Evolutionary conservation across 2,888 invertebrate species (phyloP).

Genomic region (Sinhomidia bicolor): DNA sequence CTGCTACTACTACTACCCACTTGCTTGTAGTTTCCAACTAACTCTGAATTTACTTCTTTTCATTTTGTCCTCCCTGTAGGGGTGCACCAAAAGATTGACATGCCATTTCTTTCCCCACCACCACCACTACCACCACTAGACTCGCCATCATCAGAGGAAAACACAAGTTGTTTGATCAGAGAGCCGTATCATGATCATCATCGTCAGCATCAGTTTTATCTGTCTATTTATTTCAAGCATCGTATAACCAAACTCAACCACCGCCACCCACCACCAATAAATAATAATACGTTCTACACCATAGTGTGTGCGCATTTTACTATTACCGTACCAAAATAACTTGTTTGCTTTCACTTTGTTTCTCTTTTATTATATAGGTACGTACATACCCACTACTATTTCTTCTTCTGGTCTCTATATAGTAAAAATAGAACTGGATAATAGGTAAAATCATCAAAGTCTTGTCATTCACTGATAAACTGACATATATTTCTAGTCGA

Average conservation of each 20-base stretch:
- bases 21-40: background rate
- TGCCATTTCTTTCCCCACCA: slow-evolving; percentile 26
- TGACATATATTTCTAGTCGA: background rate
- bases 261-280: no score
- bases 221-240: background rate
- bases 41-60: background rate
- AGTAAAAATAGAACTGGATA: background rate
- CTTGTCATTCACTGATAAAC: slow-evolving; percentile 17
- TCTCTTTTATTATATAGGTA: background rate
- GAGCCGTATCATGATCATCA: slow-evolving; percentile 15
- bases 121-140: no score
- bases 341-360: background rate
- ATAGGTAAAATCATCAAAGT: background rate
- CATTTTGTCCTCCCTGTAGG: slow-evolving; percentile 40
- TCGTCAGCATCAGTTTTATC: slow-evolving; percentile 23
- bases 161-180: slow-evolving; percentile 29
- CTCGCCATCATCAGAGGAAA: background rate
- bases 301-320: background rate
- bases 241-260: background rate
- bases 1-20: background rate
- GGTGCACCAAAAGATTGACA: slow-evolving; percentile 36
- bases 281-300: background rate
- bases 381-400: no score
- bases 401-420: no score
- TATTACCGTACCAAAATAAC: background rate